Percentiles rank a stretch among this genome's conserved stretches.
These are phyloP conservation scores for Capreolus pygargus DNA, from an alignment of 2,113 vertebrate genomes.

Conservation along the genomic window DNA sequence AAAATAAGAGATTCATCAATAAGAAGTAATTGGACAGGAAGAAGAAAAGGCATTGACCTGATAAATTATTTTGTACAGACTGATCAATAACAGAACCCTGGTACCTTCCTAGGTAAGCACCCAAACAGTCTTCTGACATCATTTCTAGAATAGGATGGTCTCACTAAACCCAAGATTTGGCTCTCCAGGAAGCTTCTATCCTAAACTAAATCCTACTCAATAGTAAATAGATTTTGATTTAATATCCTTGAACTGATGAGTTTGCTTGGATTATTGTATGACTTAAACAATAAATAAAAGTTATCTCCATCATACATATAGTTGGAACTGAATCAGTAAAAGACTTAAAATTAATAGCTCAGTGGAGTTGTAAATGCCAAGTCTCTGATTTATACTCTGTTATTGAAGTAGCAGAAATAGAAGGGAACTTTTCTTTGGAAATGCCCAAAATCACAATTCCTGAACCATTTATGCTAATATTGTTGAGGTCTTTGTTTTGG, in stretches of 20 bases:
- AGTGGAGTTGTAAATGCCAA: background rate
- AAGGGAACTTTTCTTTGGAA: background rate
- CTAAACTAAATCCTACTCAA: background rate
- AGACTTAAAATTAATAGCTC: conserved; percentile 12
- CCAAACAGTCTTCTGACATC: background rate
- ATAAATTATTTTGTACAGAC: background rate
- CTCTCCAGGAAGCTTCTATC: background rate
- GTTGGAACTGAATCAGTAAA: background rate
- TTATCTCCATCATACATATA: background rate
- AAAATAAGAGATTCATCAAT: background rate
- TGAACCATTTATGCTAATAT: background rate
- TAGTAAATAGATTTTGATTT: background rate
- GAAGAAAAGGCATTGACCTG: background rate
- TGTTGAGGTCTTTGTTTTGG: background rate
- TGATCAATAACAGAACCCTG: background rate
- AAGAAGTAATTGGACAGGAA: background rate
- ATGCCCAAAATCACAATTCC: background rate
- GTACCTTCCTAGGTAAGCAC: background rate
- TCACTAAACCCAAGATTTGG: background rate
- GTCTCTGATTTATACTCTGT: background rate
- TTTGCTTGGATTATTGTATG: background rate
- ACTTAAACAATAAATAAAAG: conserved; percentile 21
- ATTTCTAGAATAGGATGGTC: background rate
- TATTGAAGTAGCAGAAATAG: background rate
- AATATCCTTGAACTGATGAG: background rate